Conservation (phyloP, 2,797 vertebrate genomes). For the Phataginus tetradactyla region DNA sequence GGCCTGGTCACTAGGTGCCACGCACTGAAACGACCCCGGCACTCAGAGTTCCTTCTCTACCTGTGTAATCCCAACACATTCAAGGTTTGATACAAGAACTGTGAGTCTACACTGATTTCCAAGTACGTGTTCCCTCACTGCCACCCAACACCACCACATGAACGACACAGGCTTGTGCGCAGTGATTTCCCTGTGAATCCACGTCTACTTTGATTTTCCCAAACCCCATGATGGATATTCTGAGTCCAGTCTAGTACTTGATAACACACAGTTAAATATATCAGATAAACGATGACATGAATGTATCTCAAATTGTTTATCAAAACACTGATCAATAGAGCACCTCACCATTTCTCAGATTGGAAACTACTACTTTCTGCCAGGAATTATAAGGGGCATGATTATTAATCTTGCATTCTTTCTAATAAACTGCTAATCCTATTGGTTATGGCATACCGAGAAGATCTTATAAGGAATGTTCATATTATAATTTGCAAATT, state of each 20-base stretch:
- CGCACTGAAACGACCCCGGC: not conserved
- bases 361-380: not conserved
- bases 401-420: not conserved
- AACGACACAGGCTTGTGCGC: fast-evolving
- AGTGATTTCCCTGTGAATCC: not conserved
- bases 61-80: fast-evolving
- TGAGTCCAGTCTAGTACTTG: not conserved
- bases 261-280: not conserved
- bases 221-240: fast-evolving
- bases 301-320: not conserved
- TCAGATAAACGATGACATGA: not conserved
- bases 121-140: fast-evolving
- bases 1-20: too few relatives aligned
- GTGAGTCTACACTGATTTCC: fast-evolving
- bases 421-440: fast-evolving
- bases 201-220: not conserved
- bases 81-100: not conserved
- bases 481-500: not conserved
- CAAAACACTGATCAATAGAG: not conserved
- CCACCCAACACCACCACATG: fast-evolving
- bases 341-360: not conserved
- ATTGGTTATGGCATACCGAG: fast-evolving
- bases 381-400: not conserved
- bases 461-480: not conserved
- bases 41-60: not conserved